phyloP scores from a whole-genome alignment of 1,140 invertebrate species.

The Bombus picipes region DNA sequence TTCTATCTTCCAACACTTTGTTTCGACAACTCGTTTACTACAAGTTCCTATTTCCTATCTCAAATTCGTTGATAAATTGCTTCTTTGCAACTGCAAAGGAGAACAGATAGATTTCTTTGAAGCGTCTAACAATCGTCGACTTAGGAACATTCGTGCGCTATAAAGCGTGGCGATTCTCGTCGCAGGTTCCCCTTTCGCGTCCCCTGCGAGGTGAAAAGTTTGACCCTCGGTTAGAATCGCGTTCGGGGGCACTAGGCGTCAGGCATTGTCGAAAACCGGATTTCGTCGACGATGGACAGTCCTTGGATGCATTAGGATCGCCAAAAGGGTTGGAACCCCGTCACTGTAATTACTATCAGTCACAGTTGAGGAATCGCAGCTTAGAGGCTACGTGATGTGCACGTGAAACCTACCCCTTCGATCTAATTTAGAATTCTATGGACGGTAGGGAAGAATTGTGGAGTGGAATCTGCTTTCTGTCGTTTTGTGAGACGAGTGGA shows the following conservation, averaged over 20 bases:
- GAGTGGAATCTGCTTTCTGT: neutral
- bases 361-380: constrained; percentile 21
- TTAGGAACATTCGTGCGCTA: neutral
- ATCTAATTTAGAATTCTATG: neutral
- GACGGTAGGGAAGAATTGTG: neutral
- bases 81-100: neutral
- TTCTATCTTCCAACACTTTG: neutral
- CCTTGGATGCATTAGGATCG: constrained; percentile 61
- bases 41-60: neutral
- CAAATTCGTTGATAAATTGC: neutral
- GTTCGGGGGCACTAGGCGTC: constrained; percentile 19
- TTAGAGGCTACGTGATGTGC: neutral
- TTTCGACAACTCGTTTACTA: neutral
- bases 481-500: neutral
- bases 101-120: neutral
- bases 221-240: constrained; percentile 11
- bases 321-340: neutral
- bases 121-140: no score
- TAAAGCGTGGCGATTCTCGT: neutral
- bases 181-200: constrained; percentile 11
- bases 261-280: constrained; percentile 70
- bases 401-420: neutral
- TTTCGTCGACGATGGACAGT: constrained; percentile 55
- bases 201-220: constrained; percentile 19
- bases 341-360: constrained; percentile 15